Conservation (phyloP, 2,888 invertebrate species). For the Philopedon plagiatum region DNA sequence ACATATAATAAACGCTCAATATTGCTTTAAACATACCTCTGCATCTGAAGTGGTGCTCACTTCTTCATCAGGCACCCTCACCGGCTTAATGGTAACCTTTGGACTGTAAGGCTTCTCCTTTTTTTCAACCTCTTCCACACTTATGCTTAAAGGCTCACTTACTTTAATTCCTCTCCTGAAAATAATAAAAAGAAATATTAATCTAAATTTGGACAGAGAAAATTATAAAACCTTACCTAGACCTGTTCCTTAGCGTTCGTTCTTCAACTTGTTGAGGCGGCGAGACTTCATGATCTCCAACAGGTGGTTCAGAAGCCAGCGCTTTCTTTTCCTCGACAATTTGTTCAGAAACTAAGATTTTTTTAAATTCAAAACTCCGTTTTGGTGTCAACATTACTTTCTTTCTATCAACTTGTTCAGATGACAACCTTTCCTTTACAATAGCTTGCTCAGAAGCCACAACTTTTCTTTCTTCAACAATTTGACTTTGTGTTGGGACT, state of each 20-base stretch:
- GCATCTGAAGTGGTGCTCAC: slow-evolving; percentile 56
- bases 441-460: neutral
- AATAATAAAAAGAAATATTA: neutral
- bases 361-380: neutral
- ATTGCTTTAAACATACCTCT: slow-evolving; percentile 47
- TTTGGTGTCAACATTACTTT: neutral
- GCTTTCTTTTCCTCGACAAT: neutral
- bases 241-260: slow-evolving; percentile 15
- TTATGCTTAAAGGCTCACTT: slow-evolving; percentile 47
- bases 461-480: neutral
- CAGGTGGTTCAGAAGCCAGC: neutral
- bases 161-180: slow-evolving; percentile 39
- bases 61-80: slow-evolving; percentile 60
- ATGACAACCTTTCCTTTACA: neutral
- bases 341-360: neutral
- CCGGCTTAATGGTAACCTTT: slow-evolving; percentile 68
- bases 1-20: neutral
- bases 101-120: slow-evolving; percentile 62
- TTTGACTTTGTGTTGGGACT: too few species aligned
- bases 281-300: slow-evolving; percentile 3
- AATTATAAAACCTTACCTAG: slow-evolving; percentile 21
- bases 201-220: neutral
- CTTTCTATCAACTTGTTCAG: neutral
- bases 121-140: slow-evolving; percentile 57
- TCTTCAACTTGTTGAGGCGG: slow-evolving; percentile 23